Evolutionary conservation across 1,140 invertebrate genomes (phyloP), one percentile per base, ranked within the genome.

Genomic region (Eriosoma lanigerum): DNA sequence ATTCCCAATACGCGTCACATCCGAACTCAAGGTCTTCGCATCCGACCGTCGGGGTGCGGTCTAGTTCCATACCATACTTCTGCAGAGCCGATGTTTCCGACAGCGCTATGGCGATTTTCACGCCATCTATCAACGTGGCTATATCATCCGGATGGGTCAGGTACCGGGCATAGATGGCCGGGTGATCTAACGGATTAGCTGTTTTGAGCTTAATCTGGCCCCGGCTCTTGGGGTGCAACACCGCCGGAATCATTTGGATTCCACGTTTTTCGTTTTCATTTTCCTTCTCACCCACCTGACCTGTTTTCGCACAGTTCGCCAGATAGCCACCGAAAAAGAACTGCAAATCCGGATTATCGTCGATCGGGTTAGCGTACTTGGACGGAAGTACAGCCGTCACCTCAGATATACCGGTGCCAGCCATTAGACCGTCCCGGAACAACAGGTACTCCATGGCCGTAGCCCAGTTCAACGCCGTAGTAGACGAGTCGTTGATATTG

Each of bases 151-250:
- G 90, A 81, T 93, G 89, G 5, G 89, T 90, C 68, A 96, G 87
- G 85, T 96, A 96, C 83, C 93, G 94, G 0, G 94, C 93, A 83
- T 94, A 90, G 83, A 98, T 93, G n/a, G 92, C 84, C 0, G 96
- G 96, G 44, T 91, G 89, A 6, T 90, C 89, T 1, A 90, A 84
- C 0, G 96, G 96, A 88, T 98, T 91, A n/a, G 87, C 88, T 0
- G 90, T 91, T 46, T 89, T 88, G 3, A 97, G 85, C 17, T 89
- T 89, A 0, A 96, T 84, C 83, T 90, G 91, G 0, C 95, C 95
- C 62, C 91, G 88, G 68, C 93, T 95, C 83, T 93, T 92, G 0
- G 95, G 94, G 84, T 94, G 92, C 3, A 94, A 84, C 13, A 90
- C 87, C 29, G 92, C 90, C 2, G 91, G 91, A 29, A 90, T 90